Percentiles rank a stretch among this genome's conserved stretches.
These are phyloP conservation scores for Cartodere bifasciata DNA, from an alignment of 2,888 invertebrate species.

Conservation along the genomic window DNA sequence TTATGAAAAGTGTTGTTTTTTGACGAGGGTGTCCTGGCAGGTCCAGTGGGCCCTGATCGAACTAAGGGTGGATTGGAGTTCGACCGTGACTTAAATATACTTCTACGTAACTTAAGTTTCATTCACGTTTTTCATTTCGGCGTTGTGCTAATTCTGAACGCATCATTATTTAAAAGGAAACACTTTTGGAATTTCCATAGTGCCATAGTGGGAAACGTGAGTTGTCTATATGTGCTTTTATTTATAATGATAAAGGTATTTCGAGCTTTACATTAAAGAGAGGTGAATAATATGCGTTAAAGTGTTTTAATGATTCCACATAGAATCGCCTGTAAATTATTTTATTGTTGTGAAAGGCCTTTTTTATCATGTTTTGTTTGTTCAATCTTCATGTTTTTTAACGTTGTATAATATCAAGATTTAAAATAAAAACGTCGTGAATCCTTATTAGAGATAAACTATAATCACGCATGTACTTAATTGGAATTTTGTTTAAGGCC, in stretches of 20 bases:
- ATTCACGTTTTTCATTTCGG: too few relatives aligned
- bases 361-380: conserved; percentile 28
- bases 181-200: too few relatives aligned
- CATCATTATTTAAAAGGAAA: too few relatives aligned
- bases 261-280: conserved; percentile 34
- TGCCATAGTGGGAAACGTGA: too few relatives aligned
- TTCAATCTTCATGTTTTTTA: conserved; percentile 29
- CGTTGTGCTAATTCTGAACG: too few relatives aligned
- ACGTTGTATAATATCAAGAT: conserved; percentile 34
- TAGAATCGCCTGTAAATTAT: conserved; percentile 28
- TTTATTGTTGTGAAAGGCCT: conserved; percentile 32
- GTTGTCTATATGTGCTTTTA: conserved; percentile 34
- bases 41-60: conserved; percentile 26
- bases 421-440: conserved; percentile 34
- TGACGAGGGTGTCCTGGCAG: too few relatives aligned
- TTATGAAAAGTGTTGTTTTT: too few relatives aligned
- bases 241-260: conserved; percentile 32
- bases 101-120: conserved; percentile 27
- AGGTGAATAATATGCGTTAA: conserved; percentile 32
- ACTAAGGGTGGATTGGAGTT: conserved; percentile 31
- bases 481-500: conserved; percentile 27
- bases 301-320: conserved; percentile 31
- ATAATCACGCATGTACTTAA: conserved; percentile 34
- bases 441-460: conserved; percentile 35
- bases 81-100: conserved; percentile 30